Evolutionary conservation across 2,797 vertebrate species (phyloP), one percentile per base, ranked within the genome.

Genomic region (Lagocephalus sceleratus): DNA sequence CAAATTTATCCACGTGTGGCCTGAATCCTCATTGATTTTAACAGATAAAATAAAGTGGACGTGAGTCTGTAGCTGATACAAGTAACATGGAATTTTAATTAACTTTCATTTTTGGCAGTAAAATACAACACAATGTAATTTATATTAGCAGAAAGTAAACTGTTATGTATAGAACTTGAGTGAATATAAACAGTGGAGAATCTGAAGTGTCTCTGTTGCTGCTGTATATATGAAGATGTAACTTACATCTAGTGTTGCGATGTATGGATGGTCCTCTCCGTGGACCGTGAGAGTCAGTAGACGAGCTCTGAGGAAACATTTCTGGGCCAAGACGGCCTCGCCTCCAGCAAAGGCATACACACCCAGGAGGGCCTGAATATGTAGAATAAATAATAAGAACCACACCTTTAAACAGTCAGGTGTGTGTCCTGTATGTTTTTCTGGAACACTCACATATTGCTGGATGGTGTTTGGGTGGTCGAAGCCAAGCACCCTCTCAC

Each of bases 191-290:
- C 6, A 39, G 11, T 12, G 38, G 4, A 39, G 16, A 39, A 12
- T 12, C 4, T 16, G 3, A n/a, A n/a, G 16, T 42, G 40, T 19
- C 19, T 19, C 9, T 42, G 7, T 19, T 39, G 9, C 4, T 39
- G 38, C 11, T 17, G 40, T 8, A 42, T 42, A 19, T 42, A 19
- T 35, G 3, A 35, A 35, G 32, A 12, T 35, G 35, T 40, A 44
- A 83, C 90, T 66, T 76, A 93, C 93, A 63, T 94, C 93, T 67
- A 94, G 63, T 23, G 83, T 87, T 45, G 92, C 91, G 0, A 73
- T 84, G 82, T 84, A 91, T 0, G 93, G 92, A 66, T 93, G 92
- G 57, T 94, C 91, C 47, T 92, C 91, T 65, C 92, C 92, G 0
- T 91, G 88, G 51, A 92, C 68, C 2, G 89, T 85, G 16, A 92